These are phyloP conservation scores for Myrmecophaga tridactyla DNA, from an alignment of 2,113 vertebrate genomes.

Conservation along the genomic window DNA sequence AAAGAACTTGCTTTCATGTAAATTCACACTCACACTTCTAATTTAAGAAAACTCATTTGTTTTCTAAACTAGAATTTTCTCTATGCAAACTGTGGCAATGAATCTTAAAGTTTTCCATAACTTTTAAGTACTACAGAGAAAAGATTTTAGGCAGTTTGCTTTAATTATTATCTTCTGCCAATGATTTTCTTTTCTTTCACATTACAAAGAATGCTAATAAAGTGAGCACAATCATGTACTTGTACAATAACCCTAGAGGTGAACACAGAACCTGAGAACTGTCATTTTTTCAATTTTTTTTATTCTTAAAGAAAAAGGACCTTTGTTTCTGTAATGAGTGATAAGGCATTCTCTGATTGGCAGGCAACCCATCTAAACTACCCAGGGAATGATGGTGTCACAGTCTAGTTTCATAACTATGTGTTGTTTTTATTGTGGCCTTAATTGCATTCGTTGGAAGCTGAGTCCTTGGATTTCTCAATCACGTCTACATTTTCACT, in stretches of 20 bases:
- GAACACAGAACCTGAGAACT: constrained; percentile 60
- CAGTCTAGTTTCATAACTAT: constrained; percentile 43
- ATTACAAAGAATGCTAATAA: not conserved
- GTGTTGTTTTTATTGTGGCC: constrained; percentile 1
- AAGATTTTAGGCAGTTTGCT: not conserved
- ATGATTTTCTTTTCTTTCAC: constrained; percentile 48
- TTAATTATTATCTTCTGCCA: constrained; percentile 46
- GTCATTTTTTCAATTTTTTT: not conserved
- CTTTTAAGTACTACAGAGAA: constrained; percentile 7
- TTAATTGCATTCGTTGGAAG: constrained; percentile 51
- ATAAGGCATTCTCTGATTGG: constrained; percentile 64
- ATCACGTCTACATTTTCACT: constrained; percentile 33
- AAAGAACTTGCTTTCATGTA: not conserved
- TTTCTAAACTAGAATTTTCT: not conserved
- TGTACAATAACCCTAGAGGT: not conserved
- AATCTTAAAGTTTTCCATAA: not conserved
- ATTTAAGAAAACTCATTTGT: not conserved
- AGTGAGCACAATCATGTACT: not conserved
- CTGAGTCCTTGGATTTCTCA: constrained; percentile 24
- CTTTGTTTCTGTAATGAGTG: constrained; percentile 55
- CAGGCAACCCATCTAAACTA: constrained; percentile 49
- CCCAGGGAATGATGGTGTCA: not conserved
- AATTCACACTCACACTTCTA: not conserved
- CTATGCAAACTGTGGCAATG: not conserved
- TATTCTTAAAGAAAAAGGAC: constrained; percentile 24